Evolutionary conservation across 2,888 invertebrate species (phyloP), one percentile per base, ranked within the genome.

Genomic region (Cylloceria caligata): DNA sequence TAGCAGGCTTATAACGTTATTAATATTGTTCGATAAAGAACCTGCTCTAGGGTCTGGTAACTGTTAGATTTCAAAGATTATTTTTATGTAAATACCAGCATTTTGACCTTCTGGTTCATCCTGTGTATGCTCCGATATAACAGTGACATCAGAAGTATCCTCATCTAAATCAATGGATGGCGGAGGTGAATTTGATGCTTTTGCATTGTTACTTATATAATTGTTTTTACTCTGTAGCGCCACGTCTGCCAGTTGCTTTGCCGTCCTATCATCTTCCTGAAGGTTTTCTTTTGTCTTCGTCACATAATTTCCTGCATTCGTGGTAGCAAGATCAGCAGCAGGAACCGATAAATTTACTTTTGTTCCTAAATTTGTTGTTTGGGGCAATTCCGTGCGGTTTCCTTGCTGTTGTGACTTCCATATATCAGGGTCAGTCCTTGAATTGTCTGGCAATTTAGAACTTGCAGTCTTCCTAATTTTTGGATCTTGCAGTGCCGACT

Each of bases 91-190:
- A 60, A 16, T 34, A 60, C 60, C 60, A 19, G 16, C 19, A 27
- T 27, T 24, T 36, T 36, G 24, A 19, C 42, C 27, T 3, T 57
- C 69, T 1, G 34, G 34, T 16, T 19, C 39, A 0, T 71, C 45
- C 57, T 71, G 69, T 0, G 69, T 71, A 13, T 57, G 39, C n/a
- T 57, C n/a, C 42, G 69, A 69, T 42, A 71, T 71, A 7, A 24
- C 55, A 6, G 0, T 5, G 7, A 5, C n/a, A 0, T 49, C 49
- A n/a, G 36, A 5, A 16, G 0, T 13, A 21, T 52, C 68, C 13
- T 57, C 69, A 19, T 11, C 27, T 0, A n/a, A 11, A n/a, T n/a
- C 5, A 4, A 19, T 19, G 36, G 0, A n/a, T 1, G 34, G 19
- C 0, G 34, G 7, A 30, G 11, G 24, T 3, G 24, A 13, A 0